Percentiles rank a stretch among this genome's conserved stretches.
Conservation (phyloP, 2,888 invertebrate species). For the Hypselothyrea guttata region DNA sequence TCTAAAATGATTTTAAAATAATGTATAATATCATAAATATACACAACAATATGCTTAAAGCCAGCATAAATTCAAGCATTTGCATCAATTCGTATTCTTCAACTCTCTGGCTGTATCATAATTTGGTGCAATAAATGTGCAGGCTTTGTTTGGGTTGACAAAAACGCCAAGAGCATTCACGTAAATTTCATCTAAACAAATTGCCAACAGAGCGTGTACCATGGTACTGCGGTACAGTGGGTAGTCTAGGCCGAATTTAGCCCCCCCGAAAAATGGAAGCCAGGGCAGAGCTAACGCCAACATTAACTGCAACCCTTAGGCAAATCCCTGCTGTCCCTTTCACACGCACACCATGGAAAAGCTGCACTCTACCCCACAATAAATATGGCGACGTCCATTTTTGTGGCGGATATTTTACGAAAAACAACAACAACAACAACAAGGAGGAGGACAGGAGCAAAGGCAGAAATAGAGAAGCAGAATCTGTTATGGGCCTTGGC, state of each 20-base stretch:
- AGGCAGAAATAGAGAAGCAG: neutral
- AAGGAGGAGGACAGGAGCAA: conserved; percentile 10
- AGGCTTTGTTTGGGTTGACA: conserved; percentile 21
- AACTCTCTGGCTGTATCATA: conserved; percentile 17
- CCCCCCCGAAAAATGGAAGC: neutral
- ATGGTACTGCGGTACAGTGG: neutral
- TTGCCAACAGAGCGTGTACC: conserved; percentile 27
- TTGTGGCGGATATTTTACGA: conserved; percentile 74
- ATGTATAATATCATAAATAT: no score
- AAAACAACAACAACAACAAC: conserved; percentile 38
- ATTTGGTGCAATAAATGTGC: conserved; percentile 30
- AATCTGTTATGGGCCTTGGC: conserved; percentile 10
- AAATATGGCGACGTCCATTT: conserved; percentile 76
- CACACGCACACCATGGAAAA: conserved; percentile 7
- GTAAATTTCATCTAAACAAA: conserved; percentile 26
- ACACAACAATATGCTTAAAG: no score
- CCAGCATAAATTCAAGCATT: no score
- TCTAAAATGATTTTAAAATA: no score
- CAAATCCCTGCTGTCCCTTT: conserved; percentile 30
- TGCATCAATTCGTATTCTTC: no score
- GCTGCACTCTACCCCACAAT: conserved; percentile 35
- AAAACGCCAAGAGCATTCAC: conserved; percentile 25
- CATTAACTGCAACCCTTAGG: conserved; percentile 47
- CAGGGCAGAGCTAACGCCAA: conserved; percentile 5
- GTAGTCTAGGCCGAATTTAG: neutral